phyloP scores from a whole-genome alignment of 35 echinoderm and acorn worm species.

The Apostichopus parvimensis region DNA sequence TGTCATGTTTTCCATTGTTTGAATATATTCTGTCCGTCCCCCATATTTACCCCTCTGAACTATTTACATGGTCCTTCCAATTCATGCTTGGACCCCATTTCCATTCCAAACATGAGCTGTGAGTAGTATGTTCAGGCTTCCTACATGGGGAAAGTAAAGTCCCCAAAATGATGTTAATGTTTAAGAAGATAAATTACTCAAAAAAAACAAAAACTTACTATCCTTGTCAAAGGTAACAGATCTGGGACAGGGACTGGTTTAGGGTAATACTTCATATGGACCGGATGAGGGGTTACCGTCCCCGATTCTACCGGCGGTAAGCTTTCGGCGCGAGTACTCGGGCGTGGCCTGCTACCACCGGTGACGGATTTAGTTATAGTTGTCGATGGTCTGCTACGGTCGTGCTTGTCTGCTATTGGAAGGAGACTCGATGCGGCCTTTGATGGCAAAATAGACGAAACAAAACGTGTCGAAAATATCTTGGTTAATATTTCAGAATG shows the following conservation, averaged over 20 bases:
- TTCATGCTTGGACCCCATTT: no score
- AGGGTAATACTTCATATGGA: constrained; percentile 72
- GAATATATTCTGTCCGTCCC: no score
- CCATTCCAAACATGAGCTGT: no score
- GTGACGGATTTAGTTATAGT: constrained; percentile 15
- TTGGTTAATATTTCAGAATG: no score
- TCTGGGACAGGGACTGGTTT: constrained; percentile 74
- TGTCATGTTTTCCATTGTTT: no score
- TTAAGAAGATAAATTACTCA: no score
- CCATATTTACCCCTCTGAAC: no score
- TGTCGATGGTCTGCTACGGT: neutral
- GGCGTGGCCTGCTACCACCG: neutral
- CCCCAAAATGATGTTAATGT: no score
- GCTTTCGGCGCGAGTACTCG: neutral
- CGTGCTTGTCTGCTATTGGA: neutral
- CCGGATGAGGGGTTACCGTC: neutral
- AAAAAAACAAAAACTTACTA: constrained; percentile 45
- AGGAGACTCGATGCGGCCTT: neutral
- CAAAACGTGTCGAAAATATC: neutral
- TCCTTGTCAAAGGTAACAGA: constrained; percentile 83
- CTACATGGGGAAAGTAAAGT: no score
- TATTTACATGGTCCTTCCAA: no score
- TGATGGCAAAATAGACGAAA: neutral
- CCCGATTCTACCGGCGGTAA: constrained; percentile 22
- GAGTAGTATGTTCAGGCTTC: no score